Evolutionary conservation across 2,797 vertebrate genomes (phyloP), one percentile per base, ranked within the genome.

Genomic region (Iguana delicatissima): DNA sequence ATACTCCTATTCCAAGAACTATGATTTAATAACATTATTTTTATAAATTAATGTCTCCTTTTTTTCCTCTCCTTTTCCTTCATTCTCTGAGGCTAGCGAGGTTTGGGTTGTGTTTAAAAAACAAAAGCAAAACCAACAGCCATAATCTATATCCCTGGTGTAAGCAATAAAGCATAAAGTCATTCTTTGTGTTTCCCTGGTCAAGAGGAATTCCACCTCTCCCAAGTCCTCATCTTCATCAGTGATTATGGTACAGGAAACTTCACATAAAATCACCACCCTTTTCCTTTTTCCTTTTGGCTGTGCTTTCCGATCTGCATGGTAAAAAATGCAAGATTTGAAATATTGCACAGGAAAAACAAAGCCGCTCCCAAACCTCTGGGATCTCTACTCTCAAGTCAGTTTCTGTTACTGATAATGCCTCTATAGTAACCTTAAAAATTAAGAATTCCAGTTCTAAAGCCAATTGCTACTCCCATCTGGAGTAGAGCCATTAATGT

Each of bases 211-310:
- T 76, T n/a, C 55, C 92, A 42, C 86, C 57, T 95, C 87, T 92
- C 82, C 89, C 52, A 86, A 92, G n/a, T 57, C 82, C 92, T 90
- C 74, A 85, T 79, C 24, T 95, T 92, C 69, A 77, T 90, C 87
- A 86, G 91, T 85, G 55, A 77, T 90, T 93, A 86, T 94, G 85
- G 90, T 90, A 92, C 0, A 93, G 89, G 91, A 1, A 0, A 92
- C 50, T 93, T 84, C 62, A 85, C 90, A 72, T 92, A 93, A 91
- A 94, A 83, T 5, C 0, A 83, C 87, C 72, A 59, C 91, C 42
- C 80, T 83, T 92, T 93, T 93, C 95, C 90, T 93, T 93, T 89
- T 2, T 0, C 86, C 93, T 92, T 83, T 95, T 96, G 94, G 85
- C 89, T 87, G 46, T 20, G 50, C 92, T 94, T 96, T 91, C 89